Conservation (phyloP, 2,797 vertebrate genomes). For the Parauchenoglanis punctatus region DNA sequence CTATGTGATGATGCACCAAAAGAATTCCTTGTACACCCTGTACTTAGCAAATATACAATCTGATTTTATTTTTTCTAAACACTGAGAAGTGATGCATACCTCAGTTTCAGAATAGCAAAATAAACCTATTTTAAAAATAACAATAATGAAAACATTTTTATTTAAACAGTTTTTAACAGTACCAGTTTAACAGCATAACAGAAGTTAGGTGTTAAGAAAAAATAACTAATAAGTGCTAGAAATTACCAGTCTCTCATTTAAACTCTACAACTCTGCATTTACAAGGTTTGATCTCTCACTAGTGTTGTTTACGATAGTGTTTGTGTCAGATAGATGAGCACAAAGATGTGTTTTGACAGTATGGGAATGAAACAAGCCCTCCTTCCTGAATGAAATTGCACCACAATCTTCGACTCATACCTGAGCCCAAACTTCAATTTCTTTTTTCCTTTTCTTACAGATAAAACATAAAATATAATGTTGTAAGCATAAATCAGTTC, state of each 20-base stretch:
- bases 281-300: background rate
- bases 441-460: background rate
- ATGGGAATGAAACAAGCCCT: background rate
- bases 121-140: too few species aligned
- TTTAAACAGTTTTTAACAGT: background rate
- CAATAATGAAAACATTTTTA: background rate
- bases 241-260: background rate
- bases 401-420: background rate
- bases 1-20: background rate
- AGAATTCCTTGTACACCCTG: background rate
- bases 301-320: conserved; percentile 2
- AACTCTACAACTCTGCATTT: background rate
- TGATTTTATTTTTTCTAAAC: background rate
- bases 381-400: background rate
- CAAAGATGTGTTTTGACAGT: conserved; percentile 1
- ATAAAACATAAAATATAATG: background rate
- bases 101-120: background rate
- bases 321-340: background rate
- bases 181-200: too few species aligned
- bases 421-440: background rate
- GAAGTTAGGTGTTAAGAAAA: background rate
- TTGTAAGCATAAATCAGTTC: background rate
- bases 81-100: background rate
- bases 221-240: too few species aligned
- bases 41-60: background rate